Conservation (phyloP, 2,113 vertebrate species). For the Tretioscincus oriximinensis region DNA sequence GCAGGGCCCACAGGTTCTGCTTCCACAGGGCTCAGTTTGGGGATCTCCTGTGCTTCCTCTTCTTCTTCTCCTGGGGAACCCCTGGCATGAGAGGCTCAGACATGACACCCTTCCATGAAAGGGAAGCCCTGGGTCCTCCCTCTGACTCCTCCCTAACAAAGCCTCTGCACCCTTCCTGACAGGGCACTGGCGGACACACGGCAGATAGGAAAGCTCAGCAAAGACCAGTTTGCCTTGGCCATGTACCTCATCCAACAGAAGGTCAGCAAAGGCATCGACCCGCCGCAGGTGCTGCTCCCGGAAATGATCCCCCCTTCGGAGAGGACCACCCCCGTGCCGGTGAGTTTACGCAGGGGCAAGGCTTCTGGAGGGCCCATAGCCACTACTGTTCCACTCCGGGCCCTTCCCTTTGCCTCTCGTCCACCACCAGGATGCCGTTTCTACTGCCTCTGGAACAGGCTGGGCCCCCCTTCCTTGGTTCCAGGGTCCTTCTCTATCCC, state of each 20-base stretch:
- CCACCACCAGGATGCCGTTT: no score
- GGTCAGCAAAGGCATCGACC: constrained; percentile 93
- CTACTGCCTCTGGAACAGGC: no score
- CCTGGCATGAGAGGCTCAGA: no score
- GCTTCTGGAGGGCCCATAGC: background rate
- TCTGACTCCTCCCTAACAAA: no score
- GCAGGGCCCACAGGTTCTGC: no score
- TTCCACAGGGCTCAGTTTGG: no score
- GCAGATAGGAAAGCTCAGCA: constrained; percentile 91
- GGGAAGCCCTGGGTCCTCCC: no score
- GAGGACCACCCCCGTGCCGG: constrained; percentile 83
- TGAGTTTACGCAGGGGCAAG: constrained; percentile 42
- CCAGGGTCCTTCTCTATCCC: background rate
- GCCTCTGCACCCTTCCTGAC: background rate
- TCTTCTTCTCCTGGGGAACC: no score
- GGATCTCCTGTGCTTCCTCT: no score
- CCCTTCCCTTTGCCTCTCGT: background rate
- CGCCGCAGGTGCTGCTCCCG: constrained; percentile 85
- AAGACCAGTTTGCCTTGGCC: constrained; percentile 93
- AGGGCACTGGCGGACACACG: constrained; percentile 95
- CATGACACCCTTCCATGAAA: no score
- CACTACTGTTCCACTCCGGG: fast-evolving
- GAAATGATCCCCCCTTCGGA: constrained; percentile 97
- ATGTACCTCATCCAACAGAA: constrained; percentile 98
- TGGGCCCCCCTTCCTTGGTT: background rate